Base-by-base conservation (phyloP, 1,140 invertebrate species). In the Drosophila azteca region DNA sequence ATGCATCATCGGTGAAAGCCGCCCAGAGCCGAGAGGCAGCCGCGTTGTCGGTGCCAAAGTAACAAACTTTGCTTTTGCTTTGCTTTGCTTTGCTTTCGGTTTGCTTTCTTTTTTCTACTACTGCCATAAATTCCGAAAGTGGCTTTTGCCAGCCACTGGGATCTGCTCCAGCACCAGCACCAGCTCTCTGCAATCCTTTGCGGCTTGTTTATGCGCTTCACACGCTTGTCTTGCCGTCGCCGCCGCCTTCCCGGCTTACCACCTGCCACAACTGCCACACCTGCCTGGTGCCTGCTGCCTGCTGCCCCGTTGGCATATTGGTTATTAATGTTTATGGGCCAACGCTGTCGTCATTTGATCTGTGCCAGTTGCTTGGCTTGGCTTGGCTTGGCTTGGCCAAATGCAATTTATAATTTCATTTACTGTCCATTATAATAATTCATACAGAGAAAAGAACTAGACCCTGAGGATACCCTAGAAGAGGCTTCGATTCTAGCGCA, bases 181-280 rank as follows among this genome's bases (percentile, higher is more conserved):
- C n/a, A n/a, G 7, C 8, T 35, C 66, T 54, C 46, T 76, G 72
- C 72, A 57, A 78, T 79, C 69, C 77, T 73, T 68, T 62, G 55
- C 79, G 71, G 74, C 57, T 82, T 87, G 82, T 88, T 88, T 88
- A 88, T 87, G 62, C 79, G 82, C 76, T 82, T 87, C 78, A 88
- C 82, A 88, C 83, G 76, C 76, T 72, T 88, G 83, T 88, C 83
- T 70, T 79, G 64, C 45, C n/a, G n/a, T n/a, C n/a, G n/a, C 43
- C 46, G 49, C 63, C 46, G 43, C 29, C 50, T 46, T 31, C 2
- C 29, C 49, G 31, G 29, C 31, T 11, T 26, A 15, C 55, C 46
- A 11, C 46, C 24, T 26, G 35, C 35, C 11, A 4, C 46, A 11
- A 35, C 24, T 26, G 35, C 35, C 11, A 13, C 35, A 39, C 3